phyloP scores from a whole-genome alignment of 2,113 vertebrate species.

The Vulpes lagopus region DNA sequence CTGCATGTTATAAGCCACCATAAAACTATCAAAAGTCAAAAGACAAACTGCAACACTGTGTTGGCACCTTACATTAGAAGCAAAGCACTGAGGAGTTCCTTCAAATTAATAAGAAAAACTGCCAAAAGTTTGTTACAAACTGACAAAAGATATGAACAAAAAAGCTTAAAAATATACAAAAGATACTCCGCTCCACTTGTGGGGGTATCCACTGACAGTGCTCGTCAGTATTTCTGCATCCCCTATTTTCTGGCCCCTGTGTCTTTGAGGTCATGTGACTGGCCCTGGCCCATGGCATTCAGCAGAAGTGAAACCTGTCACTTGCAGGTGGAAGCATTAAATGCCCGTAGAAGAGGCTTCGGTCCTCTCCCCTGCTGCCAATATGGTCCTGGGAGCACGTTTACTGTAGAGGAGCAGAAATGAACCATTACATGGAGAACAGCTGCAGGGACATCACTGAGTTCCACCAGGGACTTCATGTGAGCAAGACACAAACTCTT shows the following conservation, averaged over 20 bases:
- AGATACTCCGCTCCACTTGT: background rate
- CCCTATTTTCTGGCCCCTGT: background rate
- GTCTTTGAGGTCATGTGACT: background rate
- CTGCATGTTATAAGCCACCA: background rate
- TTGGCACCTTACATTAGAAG: background rate
- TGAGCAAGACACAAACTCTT: background rate
- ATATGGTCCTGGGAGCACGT: fast-evolving
- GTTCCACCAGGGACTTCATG: fast-evolving
- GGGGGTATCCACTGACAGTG: background rate
- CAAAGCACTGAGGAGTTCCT: background rate
- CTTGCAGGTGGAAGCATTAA: background rate
- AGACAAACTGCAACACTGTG: background rate
- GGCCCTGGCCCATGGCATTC: background rate
- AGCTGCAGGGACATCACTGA: background rate
- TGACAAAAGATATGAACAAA: background rate
- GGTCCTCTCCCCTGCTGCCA: background rate
- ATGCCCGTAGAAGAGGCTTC: background rate
- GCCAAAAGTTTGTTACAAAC: background rate
- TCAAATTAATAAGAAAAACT: background rate
- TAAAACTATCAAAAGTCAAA: background rate
- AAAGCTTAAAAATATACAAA: fast-evolving
- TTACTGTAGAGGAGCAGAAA: fast-evolving
- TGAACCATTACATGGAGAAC: background rate
- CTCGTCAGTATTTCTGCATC: background rate
- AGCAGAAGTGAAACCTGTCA: fast-evolving